Base-by-base conservation (phyloP, 2,797 vertebrate species). In the Malurus leucopterus region DNA sequence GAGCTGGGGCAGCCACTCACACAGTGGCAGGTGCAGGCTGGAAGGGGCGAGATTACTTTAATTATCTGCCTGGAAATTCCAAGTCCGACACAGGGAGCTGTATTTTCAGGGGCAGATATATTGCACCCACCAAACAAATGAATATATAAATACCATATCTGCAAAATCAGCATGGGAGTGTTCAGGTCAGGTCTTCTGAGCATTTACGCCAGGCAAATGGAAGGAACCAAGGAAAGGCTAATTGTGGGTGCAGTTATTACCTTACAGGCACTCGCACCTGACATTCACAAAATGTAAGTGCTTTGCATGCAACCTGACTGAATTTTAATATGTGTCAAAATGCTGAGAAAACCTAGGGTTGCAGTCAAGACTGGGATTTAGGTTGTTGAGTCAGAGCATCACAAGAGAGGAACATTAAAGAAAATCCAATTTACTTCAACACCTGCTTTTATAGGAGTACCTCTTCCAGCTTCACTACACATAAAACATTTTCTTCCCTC, bases 41-140 rank as follows among this genome's bases (percentile, higher is more conserved):
- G 85, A 91, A 94, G 44, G 79, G 92, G 92, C 20, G 22, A 90
- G 91, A 94, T 91, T 93, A 68, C 77, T 95, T 93, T 92, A 95
- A 96, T 95, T 94, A 91, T 84, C 64, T 91, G 90, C 73, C 90
- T 77, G 69, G 68, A 94, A 93, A 87, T 83, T 75, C 84, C 8
- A 5, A 77, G 78, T 88, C 71, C 1, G 2, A 91, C 93, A 68
- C 6, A 0, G 9, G 57, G 75, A 93, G 82, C 44, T 73, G 2
- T 59, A 58, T 92, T 88, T 93, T 68, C 47, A 47, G 69, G 46
- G 54, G 51, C 36, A 87, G 77, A 74, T 58, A 40, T 29, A 83
- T 69, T 0, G 1, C 43, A 18, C 20, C 40, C 43, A 74, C 61
- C 46, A 76, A 76, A 73, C 0, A 5, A 82, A 81, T 43, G 36